Evolutionary conservation across 2,888 invertebrate genomes (phyloP), one percentile per base, ranked within the genome.

Genomic region (Lagria hirta): DNA sequence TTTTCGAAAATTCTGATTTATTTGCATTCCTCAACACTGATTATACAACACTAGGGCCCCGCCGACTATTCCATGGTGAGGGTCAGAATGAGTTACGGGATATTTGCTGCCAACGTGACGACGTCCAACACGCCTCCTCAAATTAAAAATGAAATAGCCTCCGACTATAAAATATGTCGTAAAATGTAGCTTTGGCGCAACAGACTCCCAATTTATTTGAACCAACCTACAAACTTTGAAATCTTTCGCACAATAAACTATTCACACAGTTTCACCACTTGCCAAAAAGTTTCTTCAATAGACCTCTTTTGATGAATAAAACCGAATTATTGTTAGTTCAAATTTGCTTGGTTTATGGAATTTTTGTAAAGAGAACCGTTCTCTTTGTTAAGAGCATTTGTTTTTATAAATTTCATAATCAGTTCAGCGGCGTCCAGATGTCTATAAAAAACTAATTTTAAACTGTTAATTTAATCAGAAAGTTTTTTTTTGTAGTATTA

Each of bases 81-180:
- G 48, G 43, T 33, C 24, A 36, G 36, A 34, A 43, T 48, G 38
- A 48, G 34, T 48, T 48, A 48, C 48, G 43, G 38, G 41, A 35
- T 30, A 20, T 48, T 24, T 34, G 43, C 43, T 38, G 48, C 15
- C 44, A 42, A 44, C 48, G 44, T 45, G 48, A 49, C 48, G 44
- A 49, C 48, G 33, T 26, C 41, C 44, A 40, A 44, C 40, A 49
- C 48, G 48, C 44, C 48, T 41, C 44, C 40, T 36, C 40, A 41
- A 49, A 49, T 49, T 49, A 49, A 49, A 49, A 49, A 45, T 45
- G 44, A 44, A 49, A 44, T 48, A 40, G 40, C 43, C 40, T 27
- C 28, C 22, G 33, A 33, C 41, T 33, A 34, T 49, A 49, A 49
- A 48, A 49, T 49, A 41, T 41, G 48, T 44, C 48, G 47, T 47